A percentile compares a stretch with the other conserved stretches of the same genome.
These are phyloP conservation scores for Epinotia bilunana DNA, from an alignment of 2,888 invertebrate species.

Conservation along the genomic window DNA sequence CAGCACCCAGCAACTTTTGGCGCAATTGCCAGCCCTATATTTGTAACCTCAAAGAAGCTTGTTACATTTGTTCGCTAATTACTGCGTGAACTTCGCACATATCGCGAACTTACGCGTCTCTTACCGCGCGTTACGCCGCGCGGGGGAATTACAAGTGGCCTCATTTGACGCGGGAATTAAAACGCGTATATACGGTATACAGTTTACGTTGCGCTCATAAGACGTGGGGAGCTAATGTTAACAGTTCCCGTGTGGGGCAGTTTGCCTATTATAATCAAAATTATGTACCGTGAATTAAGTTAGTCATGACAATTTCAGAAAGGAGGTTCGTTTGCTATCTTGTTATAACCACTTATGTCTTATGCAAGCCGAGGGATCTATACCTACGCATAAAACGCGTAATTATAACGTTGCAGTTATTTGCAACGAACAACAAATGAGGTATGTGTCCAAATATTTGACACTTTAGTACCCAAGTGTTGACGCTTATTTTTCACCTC, in stretches of 20 bases:
- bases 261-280: slow-evolving; percentile 20
- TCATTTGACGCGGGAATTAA: slow-evolving; percentile 38
- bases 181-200: slow-evolving; percentile 32
- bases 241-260: slow-evolving; percentile 27
- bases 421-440: too few relatives aligned
- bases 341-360: neutral
- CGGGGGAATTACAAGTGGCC: slow-evolving; percentile 37
- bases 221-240: slow-evolving; percentile 25
- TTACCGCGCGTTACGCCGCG: slow-evolving; percentile 30
- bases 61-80: slow-evolving; percentile 44
- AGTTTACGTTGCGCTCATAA: slow-evolving; percentile 32
- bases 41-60: slow-evolving; percentile 38
- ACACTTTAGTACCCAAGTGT: too few relatives aligned
- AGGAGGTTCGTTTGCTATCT: neutral
- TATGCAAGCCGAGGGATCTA: neutral
- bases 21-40: slow-evolving; percentile 26
- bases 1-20: slow-evolving; percentile 1
- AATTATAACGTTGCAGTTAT: too few relatives aligned
- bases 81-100: slow-evolving; percentile 43
- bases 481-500: too few relatives aligned
- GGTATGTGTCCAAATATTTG: too few relatives aligned
- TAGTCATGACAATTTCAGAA: neutral
- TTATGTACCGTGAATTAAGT: slow-evolving; percentile 11
- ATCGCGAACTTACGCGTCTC: slow-evolving; percentile 31
- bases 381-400: neutral